Evolutionary conservation across 1,140 invertebrate genomes (phyloP).

Genomic region (Aphis gossypii): DNA sequence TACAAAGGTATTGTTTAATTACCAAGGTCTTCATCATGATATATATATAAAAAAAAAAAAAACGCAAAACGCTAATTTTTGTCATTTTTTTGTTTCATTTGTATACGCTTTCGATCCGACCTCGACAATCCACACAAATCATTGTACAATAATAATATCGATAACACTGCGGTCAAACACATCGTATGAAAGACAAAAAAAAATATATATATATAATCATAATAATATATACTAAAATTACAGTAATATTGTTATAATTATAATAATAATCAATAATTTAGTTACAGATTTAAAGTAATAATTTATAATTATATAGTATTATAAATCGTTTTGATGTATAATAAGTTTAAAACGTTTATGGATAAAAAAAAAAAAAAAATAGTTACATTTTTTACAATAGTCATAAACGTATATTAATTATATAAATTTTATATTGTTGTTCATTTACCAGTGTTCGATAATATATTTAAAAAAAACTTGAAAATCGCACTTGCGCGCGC

Average conservation of each 20-base stretch:
- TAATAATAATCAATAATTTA: background rate
- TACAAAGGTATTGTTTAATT: background rate
- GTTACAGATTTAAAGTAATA: background rate
- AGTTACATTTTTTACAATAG: background rate
- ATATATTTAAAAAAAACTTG: background rate
- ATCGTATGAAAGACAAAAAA: background rate
- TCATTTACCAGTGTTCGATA: background rate
- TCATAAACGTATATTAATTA: background rate
- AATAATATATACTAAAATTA: slow-evolving; percentile 5
- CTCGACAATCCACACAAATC: background rate
- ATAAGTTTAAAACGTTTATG: background rate
- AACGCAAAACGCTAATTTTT: background rate
- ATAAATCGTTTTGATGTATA: background rate
- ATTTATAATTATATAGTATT: background rate
- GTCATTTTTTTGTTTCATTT: background rate
- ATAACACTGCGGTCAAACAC: background rate
- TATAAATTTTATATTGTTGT: background rate
- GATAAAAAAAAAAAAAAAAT: background rate
- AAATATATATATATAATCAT: background rate
- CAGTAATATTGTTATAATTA: background rate
- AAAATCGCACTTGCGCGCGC: background rate
- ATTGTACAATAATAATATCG: background rate
- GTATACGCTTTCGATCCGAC: background rate
- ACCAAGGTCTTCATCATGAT: background rate
- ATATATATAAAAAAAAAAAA: background rate